Conservation (phyloP, 2,797 vertebrate genomes). For the Alfaro cultratus region DNA sequence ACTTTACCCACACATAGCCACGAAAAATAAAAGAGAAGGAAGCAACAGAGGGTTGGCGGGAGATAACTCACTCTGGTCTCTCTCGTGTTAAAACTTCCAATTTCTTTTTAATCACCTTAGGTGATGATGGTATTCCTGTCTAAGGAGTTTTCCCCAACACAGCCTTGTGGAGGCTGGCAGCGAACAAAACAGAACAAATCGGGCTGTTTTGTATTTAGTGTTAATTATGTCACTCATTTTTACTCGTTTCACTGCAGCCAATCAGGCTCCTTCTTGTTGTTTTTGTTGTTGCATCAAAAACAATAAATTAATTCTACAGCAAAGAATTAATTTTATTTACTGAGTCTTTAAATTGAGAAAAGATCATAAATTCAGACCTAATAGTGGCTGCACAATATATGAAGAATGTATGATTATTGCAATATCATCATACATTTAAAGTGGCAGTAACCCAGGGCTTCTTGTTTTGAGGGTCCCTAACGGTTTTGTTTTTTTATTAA, state of each 20-base stretch:
- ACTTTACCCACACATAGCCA: not conserved
- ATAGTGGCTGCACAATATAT: not conserved
- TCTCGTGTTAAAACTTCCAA: not conserved
- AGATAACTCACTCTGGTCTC: not conserved
- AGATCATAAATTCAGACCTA: not conserved
- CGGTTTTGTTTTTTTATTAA: too few relatives aligned
- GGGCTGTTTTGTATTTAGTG: not conserved
- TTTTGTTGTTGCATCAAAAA: too few relatives aligned
- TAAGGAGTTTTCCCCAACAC: not conserved
- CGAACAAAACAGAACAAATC: not conserved
- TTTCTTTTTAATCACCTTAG: conserved; percentile 6
- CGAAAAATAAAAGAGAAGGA: not conserved
- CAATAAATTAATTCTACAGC: not conserved
- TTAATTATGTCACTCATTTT: not conserved
- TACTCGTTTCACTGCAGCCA: not conserved
- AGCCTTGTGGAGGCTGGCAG: not conserved
- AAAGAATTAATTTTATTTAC: not conserved
- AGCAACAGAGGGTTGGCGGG: not conserved
- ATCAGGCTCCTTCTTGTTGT: not conserved
- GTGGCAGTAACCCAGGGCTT: not conserved
- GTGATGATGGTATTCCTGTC: conserved; percentile 1
- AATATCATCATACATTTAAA: not conserved
- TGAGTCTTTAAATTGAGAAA: not conserved
- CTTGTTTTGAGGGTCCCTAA: not conserved
- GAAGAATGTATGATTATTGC: not conserved